These are phyloP conservation scores for Papilio demoleus DNA, from an alignment of 2,888 invertebrate species.

Conservation along the genomic window DNA sequence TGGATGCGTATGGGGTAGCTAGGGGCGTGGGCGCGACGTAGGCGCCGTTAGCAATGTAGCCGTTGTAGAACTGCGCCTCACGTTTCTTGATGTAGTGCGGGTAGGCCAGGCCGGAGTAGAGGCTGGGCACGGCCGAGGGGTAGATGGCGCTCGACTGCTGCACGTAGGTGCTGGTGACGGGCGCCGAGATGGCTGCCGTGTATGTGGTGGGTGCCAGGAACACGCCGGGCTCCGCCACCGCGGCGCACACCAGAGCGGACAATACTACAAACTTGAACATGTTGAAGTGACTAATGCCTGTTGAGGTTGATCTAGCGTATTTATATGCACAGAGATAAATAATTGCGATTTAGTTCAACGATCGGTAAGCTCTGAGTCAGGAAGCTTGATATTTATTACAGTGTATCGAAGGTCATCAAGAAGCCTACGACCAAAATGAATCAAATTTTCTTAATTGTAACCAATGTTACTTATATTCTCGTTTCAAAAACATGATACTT, in stretches of 20 bases:
- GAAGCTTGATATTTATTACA: neutral
- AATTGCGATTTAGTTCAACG: slow-evolving; percentile 1
- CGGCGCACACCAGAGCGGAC: slow-evolving; percentile 77
- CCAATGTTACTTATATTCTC: too few relatives aligned
- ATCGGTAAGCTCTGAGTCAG: slow-evolving; percentile 5
- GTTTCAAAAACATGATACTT: too few relatives aligned
- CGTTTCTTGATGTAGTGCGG: slow-evolving; percentile 61
- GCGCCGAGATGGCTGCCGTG: slow-evolving; percentile 34
- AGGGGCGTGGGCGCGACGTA: slow-evolving; percentile 46
- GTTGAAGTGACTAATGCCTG: slow-evolving; percentile 46
- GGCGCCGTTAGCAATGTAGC: slow-evolving; percentile 44
- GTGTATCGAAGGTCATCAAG: slow-evolving; percentile 10
- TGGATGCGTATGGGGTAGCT: slow-evolving; percentile 43
- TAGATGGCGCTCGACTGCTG: slow-evolving; percentile 47
- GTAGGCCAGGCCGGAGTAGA: slow-evolving; percentile 48
- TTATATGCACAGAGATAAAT: slow-evolving; percentile 17
- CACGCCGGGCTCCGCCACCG: slow-evolving; percentile 62
- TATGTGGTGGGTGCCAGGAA: slow-evolving; percentile 26
- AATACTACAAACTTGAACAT: slow-evolving; percentile 64
- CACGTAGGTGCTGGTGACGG: slow-evolving; percentile 44
- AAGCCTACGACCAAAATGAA: neutral
- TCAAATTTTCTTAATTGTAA: slow-evolving; percentile 1
- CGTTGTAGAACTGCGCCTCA: slow-evolving; percentile 51
- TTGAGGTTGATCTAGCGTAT: neutral
- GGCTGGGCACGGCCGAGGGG: slow-evolving; percentile 50